phyloP scores from a whole-genome alignment of 2,797 vertebrate species.

The Chloroceryle amazona region DNA sequence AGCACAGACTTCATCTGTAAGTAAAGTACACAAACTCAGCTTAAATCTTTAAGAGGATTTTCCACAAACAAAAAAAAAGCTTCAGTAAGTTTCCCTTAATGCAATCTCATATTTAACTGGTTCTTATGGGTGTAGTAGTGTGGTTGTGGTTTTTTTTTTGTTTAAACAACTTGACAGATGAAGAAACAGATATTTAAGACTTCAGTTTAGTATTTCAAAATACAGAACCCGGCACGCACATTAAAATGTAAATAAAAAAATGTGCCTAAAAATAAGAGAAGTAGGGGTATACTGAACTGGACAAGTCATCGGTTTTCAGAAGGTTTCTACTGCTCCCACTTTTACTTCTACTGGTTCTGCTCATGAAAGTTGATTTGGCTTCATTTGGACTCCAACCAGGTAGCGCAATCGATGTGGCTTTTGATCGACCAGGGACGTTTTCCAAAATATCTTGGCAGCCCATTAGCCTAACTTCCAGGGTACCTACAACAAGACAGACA shows the following conservation, averaged over 20 bases:
- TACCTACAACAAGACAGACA: slow-evolving; percentile 80
- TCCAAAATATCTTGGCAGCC: slow-evolving; percentile 92
- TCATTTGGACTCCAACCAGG: slow-evolving; percentile 91
- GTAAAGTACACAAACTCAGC: slow-evolving; percentile 76
- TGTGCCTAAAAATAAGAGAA: neutral
- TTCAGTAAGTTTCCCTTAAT: slow-evolving; percentile 23
- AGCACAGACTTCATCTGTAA: slow-evolving; percentile 91
- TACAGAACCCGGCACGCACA: neutral
- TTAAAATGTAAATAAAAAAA: neutral
- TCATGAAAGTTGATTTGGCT: slow-evolving; percentile 89
- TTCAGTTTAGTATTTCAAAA: neutral
- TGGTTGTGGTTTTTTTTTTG: neutral
- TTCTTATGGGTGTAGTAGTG: neutral
- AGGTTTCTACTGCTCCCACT: slow-evolving; percentile 87
- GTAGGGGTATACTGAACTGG: slow-evolving; percentile 86
- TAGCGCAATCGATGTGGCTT: slow-evolving; percentile 83
- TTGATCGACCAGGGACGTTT: slow-evolving; percentile 89
- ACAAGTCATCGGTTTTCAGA: slow-evolving; percentile 89
- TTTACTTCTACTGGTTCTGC: slow-evolving; percentile 87
- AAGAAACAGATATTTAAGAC: neutral
- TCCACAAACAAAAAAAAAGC: slow-evolving; percentile 68
- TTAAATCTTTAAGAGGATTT: slow-evolving; percentile 78
- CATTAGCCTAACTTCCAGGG: slow-evolving; percentile 91
- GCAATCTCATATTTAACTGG: slow-evolving; percentile 33
- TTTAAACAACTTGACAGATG: neutral